Evolutionary conservation across 2,113 vertebrate genomes (phyloP).

Genomic region (Delphinus delphis): DNA sequence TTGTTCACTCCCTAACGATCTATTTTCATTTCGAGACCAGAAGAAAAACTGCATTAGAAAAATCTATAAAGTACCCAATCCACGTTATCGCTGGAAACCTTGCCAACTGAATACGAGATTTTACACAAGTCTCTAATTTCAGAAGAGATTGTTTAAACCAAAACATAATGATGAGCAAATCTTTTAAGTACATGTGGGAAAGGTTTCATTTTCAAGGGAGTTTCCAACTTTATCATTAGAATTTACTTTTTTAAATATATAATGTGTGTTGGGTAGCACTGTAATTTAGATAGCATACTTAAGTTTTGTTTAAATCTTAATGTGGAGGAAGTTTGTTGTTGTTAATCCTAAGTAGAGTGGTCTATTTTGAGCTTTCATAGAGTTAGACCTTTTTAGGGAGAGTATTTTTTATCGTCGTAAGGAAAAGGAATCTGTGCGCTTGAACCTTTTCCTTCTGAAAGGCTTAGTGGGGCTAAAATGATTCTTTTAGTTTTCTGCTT

Average conservation of each 20-base stretch:
- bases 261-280: not conserved
- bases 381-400: conserved; percentile 14
- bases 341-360: conserved; percentile 39
- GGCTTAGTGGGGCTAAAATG: conserved; percentile 44
- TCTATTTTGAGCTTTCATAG: conserved; percentile 48
- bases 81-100: not conserved
- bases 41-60: conserved; percentile 48
- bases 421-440: conserved; percentile 55
- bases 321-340: conserved; percentile 36
- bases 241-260: conserved; percentile 29
- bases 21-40: conserved; percentile 58
- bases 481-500: conserved; percentile 61
- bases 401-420: conserved; percentile 30
- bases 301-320: conserved; percentile 38
- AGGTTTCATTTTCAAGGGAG: conserved; percentile 32
- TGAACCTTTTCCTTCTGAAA: conserved; percentile 64
- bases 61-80: not conserved
- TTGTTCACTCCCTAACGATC: conserved; percentile 34
- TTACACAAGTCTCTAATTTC: conserved; percentile 34
- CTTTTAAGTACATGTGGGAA: conserved; percentile 1
- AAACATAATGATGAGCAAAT: conserved; percentile 21
- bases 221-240: conserved; percentile 29
- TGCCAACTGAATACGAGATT: not conserved
- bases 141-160: conserved; percentile 23
- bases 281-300: conserved; percentile 37